phyloP scores from a whole-genome alignment of 2,888 invertebrate species.

The Mythimna pallens region DNA sequence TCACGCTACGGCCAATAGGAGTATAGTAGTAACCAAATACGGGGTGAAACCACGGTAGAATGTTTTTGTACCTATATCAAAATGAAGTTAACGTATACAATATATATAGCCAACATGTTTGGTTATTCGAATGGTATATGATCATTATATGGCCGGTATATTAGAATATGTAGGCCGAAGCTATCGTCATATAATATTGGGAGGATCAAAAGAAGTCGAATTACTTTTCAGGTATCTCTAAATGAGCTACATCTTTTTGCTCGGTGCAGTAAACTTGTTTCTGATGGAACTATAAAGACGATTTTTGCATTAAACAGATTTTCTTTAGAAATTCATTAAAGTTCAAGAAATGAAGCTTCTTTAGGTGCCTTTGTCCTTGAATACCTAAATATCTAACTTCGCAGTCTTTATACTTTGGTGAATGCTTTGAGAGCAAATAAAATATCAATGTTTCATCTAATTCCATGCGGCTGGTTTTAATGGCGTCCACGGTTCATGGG shows the following conservation, averaged over 20 bases:
- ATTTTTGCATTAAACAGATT: conserved; percentile 15
- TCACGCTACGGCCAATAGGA: no score
- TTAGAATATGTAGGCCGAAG: no score
- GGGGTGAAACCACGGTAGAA: no score
- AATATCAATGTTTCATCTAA: conserved; percentile 17
- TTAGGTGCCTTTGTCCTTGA: not conserved
- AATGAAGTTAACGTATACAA: no score
- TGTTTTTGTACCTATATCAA: no score
- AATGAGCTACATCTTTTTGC: not conserved
- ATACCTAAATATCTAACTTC: not conserved
- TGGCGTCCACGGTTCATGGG: conserved; percentile 14
- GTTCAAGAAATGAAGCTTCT: conserved; percentile 20
- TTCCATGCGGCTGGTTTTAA: conserved; percentile 30
- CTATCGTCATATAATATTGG: conserved; percentile 10
- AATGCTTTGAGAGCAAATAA: conserved; percentile 14
- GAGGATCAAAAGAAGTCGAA: conserved; percentile 24
- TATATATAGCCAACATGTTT: no score
- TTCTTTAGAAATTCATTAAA: conserved; percentile 9
- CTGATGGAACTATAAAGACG: conserved; percentile 23
- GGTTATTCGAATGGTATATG: no score
- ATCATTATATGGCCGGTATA: no score
- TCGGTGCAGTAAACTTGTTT: conserved; percentile 19
- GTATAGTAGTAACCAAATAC: no score
- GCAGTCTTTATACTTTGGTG: not conserved
- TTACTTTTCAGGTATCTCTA: conserved; percentile 22